Evolutionary conservation across 2,888 invertebrate species (phyloP).

Genomic region (Perdita meconis): DNA sequence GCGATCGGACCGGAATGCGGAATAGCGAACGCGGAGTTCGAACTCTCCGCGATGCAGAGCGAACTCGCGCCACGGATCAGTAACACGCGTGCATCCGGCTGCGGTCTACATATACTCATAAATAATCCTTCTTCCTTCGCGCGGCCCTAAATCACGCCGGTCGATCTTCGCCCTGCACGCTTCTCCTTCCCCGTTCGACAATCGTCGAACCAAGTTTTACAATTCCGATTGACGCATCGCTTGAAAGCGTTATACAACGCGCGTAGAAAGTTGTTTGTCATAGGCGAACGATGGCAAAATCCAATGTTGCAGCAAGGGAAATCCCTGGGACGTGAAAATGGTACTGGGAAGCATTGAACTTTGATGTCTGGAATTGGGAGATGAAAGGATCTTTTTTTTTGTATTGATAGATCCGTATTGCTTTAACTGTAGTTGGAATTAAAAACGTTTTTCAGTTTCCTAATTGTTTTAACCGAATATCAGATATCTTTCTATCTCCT

Average conservation of each 20-base stretch:
- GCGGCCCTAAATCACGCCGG: slow-evolving; percentile 3
- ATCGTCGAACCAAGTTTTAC: slow-evolving; percentile 1
- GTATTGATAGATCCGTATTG: no score
- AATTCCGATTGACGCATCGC: slow-evolving; percentile 2
- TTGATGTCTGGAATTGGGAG: background rate
- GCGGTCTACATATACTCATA: slow-evolving; percentile 30
- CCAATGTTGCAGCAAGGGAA: slow-evolving; percentile 30
- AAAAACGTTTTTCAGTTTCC: no score
- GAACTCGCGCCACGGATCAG: slow-evolving; percentile 49
- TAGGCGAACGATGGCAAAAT: slow-evolving; percentile 25
- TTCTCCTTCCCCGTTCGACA: background rate
- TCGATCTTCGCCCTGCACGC: background rate
- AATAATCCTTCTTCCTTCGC: slow-evolving; percentile 15
- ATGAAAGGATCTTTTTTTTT: background rate
- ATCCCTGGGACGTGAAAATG: slow-evolving; percentile 35
- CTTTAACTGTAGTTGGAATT: no score
- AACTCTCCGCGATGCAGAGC: slow-evolving; percentile 46
- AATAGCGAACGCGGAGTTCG: slow-evolving; percentile 63
- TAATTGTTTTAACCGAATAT: no score
- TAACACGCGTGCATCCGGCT: slow-evolving; percentile 49
- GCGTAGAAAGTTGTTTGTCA: slow-evolving; percentile 50
- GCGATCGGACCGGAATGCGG: slow-evolving; percentile 71
- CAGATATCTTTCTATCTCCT: no score
- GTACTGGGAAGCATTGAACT: slow-evolving; percentile 35
- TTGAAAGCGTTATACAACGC: slow-evolving; percentile 26